A percentile compares a stretch with the other conserved stretches of the same genome.
These are phyloP conservation scores for Sarcophaga peregrina DNA, from an alignment of 1,140 invertebrate genomes.

Conservation along the genomic window DNA sequence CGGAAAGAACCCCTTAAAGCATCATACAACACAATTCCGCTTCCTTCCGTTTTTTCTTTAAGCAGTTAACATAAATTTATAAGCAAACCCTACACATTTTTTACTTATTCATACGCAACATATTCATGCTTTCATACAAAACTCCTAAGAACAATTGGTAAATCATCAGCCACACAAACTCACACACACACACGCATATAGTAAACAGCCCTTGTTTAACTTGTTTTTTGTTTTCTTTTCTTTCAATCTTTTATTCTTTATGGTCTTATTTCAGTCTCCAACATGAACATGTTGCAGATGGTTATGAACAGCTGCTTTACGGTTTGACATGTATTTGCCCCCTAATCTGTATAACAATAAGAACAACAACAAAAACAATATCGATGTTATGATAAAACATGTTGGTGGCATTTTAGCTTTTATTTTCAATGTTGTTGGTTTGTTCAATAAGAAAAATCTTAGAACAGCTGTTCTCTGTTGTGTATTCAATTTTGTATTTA, in stretches of 20 bases:
- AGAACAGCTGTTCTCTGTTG: neutral
- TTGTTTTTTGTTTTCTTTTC: no score
- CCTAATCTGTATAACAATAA: neutral
- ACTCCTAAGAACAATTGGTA: no score
- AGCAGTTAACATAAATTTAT: neutral
- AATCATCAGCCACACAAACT: no score
- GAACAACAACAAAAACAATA: neutral
- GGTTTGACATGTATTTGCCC: neutral
- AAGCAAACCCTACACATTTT: no score
- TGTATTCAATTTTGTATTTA: no score
- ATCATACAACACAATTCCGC: slow-evolving; percentile 35
- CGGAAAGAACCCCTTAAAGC: neutral
- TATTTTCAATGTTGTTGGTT: neutral
- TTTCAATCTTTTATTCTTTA: neutral
- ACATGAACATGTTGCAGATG: neutral
- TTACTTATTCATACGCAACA: no score
- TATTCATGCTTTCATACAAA: no score
- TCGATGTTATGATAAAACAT: neutral
- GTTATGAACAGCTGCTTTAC: neutral
- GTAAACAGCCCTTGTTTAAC: no score
- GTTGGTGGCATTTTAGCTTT: neutral
- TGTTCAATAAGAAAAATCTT: neutral
- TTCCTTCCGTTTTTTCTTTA: slow-evolving; percentile 21
- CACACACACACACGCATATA: no score
- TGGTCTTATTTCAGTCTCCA: neutral